Conservation (phyloP, 2,113 vertebrate genomes). For the Ctenomys sociabilis region DNA sequence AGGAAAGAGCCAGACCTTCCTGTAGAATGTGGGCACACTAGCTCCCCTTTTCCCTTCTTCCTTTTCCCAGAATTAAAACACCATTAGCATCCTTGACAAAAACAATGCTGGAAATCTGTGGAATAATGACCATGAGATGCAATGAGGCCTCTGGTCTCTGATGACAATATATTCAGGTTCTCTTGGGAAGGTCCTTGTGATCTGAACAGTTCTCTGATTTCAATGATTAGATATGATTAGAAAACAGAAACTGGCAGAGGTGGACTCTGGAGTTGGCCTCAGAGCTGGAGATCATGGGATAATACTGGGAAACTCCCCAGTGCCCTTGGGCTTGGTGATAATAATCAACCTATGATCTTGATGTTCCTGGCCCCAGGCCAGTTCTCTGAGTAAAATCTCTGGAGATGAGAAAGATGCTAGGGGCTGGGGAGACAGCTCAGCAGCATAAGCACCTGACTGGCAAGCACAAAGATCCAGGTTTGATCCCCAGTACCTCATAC, state of each 20-base stretch:
- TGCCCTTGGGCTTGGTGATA: fast-evolving
- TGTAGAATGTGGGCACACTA: neutral
- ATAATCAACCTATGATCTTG: neutral
- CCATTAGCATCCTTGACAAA: neutral
- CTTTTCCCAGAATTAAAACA: neutral
- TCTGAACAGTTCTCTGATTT: neutral
- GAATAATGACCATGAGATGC: neutral
- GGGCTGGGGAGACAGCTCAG: neutral
- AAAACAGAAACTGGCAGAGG: neutral
- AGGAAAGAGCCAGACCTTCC: neutral
- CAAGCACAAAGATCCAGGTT: too few relatives aligned
- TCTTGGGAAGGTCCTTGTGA: neutral
- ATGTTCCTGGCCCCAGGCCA: neutral
- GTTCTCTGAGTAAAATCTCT: neutral
- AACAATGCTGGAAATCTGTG: neutral
- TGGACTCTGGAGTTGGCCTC: neutral
- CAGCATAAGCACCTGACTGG: too few relatives aligned
- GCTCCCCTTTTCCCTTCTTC: neutral
- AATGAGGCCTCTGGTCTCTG: neutral
- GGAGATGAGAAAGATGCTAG: neutral
- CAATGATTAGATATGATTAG: neutral
- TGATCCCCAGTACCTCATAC: too few relatives aligned
- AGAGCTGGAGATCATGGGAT: neutral
- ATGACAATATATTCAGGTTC: fast-evolving
- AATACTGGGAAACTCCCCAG: neutral